Evolutionary conservation across 2,888 invertebrate genomes (phyloP), one percentile per base, ranked within the genome.

Genomic region (Anthrax anthrax): DNA sequence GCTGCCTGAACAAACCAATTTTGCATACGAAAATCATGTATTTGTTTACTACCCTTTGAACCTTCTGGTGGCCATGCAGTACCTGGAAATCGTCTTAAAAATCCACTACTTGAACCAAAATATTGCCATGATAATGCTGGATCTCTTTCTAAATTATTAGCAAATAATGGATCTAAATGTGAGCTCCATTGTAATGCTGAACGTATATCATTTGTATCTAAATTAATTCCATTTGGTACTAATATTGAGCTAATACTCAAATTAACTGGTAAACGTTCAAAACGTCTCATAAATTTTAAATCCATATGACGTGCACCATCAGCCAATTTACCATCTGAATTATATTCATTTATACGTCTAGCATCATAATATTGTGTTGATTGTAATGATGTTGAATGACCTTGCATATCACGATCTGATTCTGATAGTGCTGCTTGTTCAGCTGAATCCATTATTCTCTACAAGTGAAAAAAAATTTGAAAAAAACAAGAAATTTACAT

Each of bases 1-100:
- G 96, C 95, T 0, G 95, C 95, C 57, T 91, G 88, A 13, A 97
- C 87, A 68, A 96, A 98, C 96, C 96, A 96, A 58, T 87, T 82
- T 39, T 91, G 82, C 13, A 88, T 81, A 34, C 96, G 80, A 63
- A 92, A 96, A 71, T 98, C 97, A 72, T 94, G 94, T 59, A 96
- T 80, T 53, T 81, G 79, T 47, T 84, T 78, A 55, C 78, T 85
- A 61, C 84, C 88, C 55, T 80, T 78, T 43, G 81, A 78, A 55
- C 82, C 82, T 66, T 82, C 81, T 19, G 85, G 84, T 17, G 86
- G 86, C 88, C 88, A 87, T 18, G 86, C 81, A 61, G 85, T 85
- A 83, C 95, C 96, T 64, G 97, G 98, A 72, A 87, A 98, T 60
- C 92, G 80, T 58, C 97, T 74, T 66, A 97, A 79, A 69, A 96